phyloP scores from a whole-genome alignment of 1,140 invertebrate species.

The Cephus cinctus region DNA sequence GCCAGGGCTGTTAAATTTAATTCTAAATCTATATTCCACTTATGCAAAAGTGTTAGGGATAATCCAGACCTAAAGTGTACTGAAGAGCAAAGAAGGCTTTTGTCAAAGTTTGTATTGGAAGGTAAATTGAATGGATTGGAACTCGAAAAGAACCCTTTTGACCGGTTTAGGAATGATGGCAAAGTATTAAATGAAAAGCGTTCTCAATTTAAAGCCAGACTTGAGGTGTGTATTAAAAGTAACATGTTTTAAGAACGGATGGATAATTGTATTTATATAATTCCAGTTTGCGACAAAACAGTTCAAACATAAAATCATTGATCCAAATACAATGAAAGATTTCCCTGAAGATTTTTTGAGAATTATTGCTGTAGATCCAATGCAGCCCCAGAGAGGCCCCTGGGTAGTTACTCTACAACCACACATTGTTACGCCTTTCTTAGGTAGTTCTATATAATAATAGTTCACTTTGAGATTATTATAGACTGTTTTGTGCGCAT shows the following conservation, averaged over 20 bases:
- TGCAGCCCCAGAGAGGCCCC: constrained; percentile 66
- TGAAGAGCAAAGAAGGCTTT: constrained; percentile 68
- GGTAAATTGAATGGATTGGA: constrained; percentile 77
- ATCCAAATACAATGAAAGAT: constrained; percentile 66
- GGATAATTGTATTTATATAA: constrained; percentile 23
- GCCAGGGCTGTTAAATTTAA: constrained; percentile 68
- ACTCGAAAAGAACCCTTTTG: constrained; percentile 43
- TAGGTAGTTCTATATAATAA: constrained; percentile 36
- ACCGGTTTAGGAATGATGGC: constrained; percentile 40
- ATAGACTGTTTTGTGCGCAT: not conserved
- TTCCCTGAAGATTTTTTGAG: constrained; percentile 74
- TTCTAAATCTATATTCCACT: constrained; percentile 66
- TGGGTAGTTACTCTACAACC: constrained; percentile 78
- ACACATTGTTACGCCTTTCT: constrained; percentile 67
- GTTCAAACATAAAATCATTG: constrained; percentile 68
- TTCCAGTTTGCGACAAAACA: constrained; percentile 58
- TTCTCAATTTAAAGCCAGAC: constrained; percentile 64
- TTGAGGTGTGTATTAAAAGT: constrained; percentile 44
- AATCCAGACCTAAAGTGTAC: constrained; percentile 59
- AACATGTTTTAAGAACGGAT: constrained; percentile 5
- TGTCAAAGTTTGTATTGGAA: constrained; percentile 79
- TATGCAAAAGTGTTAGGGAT: constrained; percentile 63
- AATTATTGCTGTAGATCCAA: constrained; percentile 63
- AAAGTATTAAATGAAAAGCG: constrained; percentile 57
- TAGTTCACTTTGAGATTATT: not conserved